Evolutionary conservation across 2,888 invertebrate species (phyloP).

Genomic region (Acrocera orbiculus): DNA sequence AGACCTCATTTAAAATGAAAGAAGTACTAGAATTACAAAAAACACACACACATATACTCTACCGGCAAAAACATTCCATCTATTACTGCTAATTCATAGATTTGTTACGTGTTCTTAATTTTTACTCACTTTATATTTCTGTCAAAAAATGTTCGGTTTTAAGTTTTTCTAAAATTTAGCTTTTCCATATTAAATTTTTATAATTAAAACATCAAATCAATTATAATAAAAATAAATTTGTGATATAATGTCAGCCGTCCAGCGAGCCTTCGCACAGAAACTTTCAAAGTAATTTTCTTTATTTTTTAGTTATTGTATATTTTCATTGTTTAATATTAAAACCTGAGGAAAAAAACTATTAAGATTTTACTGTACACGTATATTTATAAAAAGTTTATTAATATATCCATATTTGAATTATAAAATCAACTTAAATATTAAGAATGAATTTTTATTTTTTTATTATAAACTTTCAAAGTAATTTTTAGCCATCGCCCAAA

Average conservation of each 20-base stretch:
- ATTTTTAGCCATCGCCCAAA: too few relatives aligned
- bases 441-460: too few relatives aligned
- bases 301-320: slow-evolving; percentile 6
- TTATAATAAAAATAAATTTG: background rate
- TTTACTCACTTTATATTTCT: too few relatives aligned
- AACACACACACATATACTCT: slow-evolving; percentile 1
- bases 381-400: slow-evolving; percentile 1
- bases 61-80: background rate
- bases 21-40: slow-evolving; percentile 2
- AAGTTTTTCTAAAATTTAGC: too few relatives aligned
- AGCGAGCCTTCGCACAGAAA: slow-evolving; percentile 55
- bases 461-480: too few relatives aligned
- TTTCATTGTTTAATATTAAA: too few relatives aligned
- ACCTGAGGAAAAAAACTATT: background rate
- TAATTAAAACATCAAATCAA: too few relatives aligned
- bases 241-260: slow-evolving; percentile 39
- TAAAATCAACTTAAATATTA: too few relatives aligned
- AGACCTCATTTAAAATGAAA: too few relatives aligned
- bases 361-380: slow-evolving; percentile 15
- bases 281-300: slow-evolving; percentile 38
- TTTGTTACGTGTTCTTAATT: background rate
- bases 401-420: background rate
- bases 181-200: too few relatives aligned
- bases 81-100: background rate
- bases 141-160: too few relatives aligned